A percentile compares a stretch with the other conserved stretches of the same genome.
Evolutionary conservation across 1,140 invertebrate species (phyloP).

Genomic region (Calliopsis andreniformis): DNA sequence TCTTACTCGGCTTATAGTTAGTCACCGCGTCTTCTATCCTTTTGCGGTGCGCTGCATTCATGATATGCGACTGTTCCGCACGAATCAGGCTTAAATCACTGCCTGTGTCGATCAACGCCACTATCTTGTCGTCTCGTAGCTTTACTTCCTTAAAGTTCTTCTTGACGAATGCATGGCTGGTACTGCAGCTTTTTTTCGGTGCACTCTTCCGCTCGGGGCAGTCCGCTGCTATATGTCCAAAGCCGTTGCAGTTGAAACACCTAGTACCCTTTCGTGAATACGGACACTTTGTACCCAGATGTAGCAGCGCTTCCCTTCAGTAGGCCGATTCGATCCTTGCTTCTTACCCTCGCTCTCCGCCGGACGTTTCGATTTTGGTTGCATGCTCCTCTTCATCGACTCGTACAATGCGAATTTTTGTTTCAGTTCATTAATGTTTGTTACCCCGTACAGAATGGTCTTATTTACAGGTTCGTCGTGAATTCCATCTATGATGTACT

Average conservation of each 20-base stretch:
- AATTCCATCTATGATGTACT: too few species aligned
- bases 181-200: neutral
- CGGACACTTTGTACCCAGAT: too few species aligned
- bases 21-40: neutral
- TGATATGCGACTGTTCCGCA: neutral
- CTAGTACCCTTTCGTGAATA: neutral
- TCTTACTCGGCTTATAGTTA: neutral
- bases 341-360: too few species aligned
- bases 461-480: constrained; percentile 57
- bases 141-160: neutral
- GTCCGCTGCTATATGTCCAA: neutral
- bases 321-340: too few species aligned
- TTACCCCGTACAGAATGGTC: constrained; percentile 51
- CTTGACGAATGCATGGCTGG: neutral
- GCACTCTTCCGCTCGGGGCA: neutral
- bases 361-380: too few species aligned
- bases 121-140: neutral
- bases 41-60: too few species aligned
- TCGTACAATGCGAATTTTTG: neutral
- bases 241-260: neutral
- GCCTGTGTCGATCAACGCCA: neutral
- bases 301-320: too few species aligned
- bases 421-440: neutral
- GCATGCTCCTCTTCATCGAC: neutral
- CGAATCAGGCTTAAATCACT: neutral